phyloP scores from a whole-genome alignment of 2,797 vertebrate species.

The Syndactyla subalaris region DNA sequence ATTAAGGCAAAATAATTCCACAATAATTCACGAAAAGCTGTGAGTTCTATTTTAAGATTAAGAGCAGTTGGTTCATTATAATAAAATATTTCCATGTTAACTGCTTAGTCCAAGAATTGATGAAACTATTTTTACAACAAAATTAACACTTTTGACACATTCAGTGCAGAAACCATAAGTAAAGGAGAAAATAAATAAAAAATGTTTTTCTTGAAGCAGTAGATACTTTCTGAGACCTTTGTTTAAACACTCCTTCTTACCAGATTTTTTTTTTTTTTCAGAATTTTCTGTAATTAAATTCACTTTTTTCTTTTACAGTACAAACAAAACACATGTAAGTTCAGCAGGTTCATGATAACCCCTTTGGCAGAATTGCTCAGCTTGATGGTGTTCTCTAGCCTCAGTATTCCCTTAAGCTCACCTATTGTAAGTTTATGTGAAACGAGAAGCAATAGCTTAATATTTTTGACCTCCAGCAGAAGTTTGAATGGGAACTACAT shows the following conservation, averaged over 20 bases:
- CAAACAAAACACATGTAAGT: constrained; percentile 14
- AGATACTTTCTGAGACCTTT: background rate
- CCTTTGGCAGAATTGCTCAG: background rate
- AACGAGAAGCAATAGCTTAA: background rate
- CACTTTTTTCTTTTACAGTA: background rate
- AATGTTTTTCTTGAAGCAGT: background rate
- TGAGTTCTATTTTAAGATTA: constrained; percentile 23
- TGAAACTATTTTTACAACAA: constrained; percentile 4
- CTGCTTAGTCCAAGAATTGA: background rate
- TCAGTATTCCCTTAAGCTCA: background rate
- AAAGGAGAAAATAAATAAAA: background rate
- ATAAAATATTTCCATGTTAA: constrained; percentile 19
- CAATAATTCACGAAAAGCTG: background rate
- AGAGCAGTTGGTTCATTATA: background rate
- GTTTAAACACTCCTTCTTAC: background rate
- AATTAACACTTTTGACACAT: constrained; percentile 27
- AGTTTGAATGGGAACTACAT: background rate
- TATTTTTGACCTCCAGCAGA: constrained; percentile 16
- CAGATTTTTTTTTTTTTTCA: background rate
- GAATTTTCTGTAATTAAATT: background rate
- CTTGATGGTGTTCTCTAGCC: background rate
- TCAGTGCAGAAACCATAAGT: background rate
- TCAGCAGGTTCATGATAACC: background rate
- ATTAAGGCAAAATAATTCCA: constrained; percentile 5
- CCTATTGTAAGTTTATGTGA: background rate